A percentile compares a stretch with the other conserved stretches of the same genome.
These are phyloP conservation scores for Picus viridis DNA, from an alignment of 2,797 vertebrate species.

Conservation along the genomic window DNA sequence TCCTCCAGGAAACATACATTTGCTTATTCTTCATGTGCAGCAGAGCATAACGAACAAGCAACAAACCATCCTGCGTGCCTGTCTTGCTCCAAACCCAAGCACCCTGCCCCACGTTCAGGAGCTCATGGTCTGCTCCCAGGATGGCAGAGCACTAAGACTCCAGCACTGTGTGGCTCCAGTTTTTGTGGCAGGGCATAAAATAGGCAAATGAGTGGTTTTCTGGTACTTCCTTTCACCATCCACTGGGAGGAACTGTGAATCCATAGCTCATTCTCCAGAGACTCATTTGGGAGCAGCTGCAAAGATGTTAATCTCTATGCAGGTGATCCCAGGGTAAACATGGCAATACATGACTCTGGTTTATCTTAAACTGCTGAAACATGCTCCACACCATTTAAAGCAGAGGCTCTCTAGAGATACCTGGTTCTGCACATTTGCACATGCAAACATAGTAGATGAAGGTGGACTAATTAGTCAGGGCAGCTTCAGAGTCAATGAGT, in stretches of 20 bases:
- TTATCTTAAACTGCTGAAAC: slow-evolving; percentile 58
- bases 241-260: slow-evolving; percentile 61
- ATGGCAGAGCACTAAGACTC: fast-evolving
- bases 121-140: fast-evolving
- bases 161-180: neutral
- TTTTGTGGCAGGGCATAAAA: neutral
- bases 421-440: slow-evolving; percentile 5
- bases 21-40: slow-evolving; percentile 6
- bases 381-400: neutral
- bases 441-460: neutral
- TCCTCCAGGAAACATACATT: slow-evolving; percentile 17
- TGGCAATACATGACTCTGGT: slow-evolving; percentile 36
- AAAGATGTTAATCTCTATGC: slow-evolving; percentile 54
- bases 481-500: neutral
- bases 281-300: slow-evolving; percentile 67
- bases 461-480: neutral
- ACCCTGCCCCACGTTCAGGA: neutral
- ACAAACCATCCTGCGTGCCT: neutral
- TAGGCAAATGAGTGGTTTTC: neutral
- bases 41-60: neutral
- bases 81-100: neutral
- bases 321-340: slow-evolving; percentile 67
- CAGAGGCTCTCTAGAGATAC: neutral
- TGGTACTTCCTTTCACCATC: slow-evolving; percentile 49
- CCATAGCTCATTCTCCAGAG: slow-evolving; percentile 11